Evolutionary conservation across 2,797 vertebrate species (phyloP), one percentile per base, ranked within the genome.

Genomic region (Semotilus atromaculatus): DNA sequence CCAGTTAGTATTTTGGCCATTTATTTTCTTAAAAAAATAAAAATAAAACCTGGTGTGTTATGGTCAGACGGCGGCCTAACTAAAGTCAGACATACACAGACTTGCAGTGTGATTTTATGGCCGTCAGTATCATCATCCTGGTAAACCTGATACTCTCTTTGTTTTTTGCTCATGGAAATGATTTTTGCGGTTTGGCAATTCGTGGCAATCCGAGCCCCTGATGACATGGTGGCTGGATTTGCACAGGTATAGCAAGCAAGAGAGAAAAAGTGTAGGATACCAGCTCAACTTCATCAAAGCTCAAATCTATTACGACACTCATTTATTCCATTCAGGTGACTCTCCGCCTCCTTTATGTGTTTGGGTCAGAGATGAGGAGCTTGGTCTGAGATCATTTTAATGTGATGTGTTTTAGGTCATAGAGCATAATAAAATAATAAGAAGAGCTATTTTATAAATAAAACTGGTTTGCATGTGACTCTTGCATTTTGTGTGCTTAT

Each of bases 151-250:
- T 92, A 87, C 94, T 13, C 93, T 94, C 94, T 95, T 93, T 92
- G 87, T 92, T 95, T 31, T 87, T 94, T 93, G 94, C 92, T 96
- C 95, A 92, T 91, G 90, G 92, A 95, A 94, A 95, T 93, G 93
- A 93, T 95, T 95, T 96, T 92, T 95, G 96, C 87, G 96, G 95
- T 96, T 95, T 86, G 94, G 92, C 94, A 91, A 92, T 88, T 90
- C 89, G 67, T 93, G 74, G 95, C 93, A 94, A 96, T 92, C 88
- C 86, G 94, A 96, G 95, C 95, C 79, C 26, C 89, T 91, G 89
- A 94, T 94, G 95, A 96, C 95, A 96, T 94, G 94, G 94, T 94
- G 93, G 94, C 94, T 96, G 95, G 94, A 93, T 96, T 96, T 95
- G 95, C 96, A 95, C 93, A 95, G 96, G 93, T 94, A 95, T 90